A percentile compares a stretch with the other conserved stretches of the same genome.
Conservation (phyloP, 2,113 vertebrate species). For the Labrus mixtus region DNA sequence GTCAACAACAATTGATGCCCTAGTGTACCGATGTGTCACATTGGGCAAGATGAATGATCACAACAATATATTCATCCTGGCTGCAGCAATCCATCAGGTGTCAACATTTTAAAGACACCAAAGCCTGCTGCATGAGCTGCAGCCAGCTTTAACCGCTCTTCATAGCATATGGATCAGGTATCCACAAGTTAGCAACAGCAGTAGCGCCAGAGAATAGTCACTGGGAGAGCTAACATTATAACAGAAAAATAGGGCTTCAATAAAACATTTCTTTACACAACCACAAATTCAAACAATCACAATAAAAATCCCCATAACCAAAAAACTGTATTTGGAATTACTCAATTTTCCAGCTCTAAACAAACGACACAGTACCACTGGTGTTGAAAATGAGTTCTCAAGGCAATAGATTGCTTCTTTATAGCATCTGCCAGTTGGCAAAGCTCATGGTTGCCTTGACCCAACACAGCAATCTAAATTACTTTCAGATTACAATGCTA, state of each 20-base stretch:
- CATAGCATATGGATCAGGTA: conserved; percentile 13
- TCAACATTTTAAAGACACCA: conserved; percentile 38
- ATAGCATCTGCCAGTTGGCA: too few relatives aligned
- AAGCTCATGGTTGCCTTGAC: too few relatives aligned
- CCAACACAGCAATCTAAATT: too few relatives aligned
- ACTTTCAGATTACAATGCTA: too few relatives aligned
- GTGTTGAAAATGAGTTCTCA: too few relatives aligned
- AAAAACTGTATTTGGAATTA: too few relatives aligned
- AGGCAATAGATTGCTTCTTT: too few relatives aligned
- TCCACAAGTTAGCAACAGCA: not conserved
- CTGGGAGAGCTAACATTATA: not conserved
- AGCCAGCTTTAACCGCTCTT: conserved; percentile 2
- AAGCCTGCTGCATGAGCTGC: conserved; percentile 3
- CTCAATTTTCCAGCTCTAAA: too few relatives aligned
- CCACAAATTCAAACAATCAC: too few relatives aligned
- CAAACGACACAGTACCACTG: too few relatives aligned
- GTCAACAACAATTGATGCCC: conserved; percentile 58
- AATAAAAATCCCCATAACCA: too few relatives aligned
- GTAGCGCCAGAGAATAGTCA: not conserved
- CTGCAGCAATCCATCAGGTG: conserved; percentile 76
- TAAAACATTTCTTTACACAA: too few relatives aligned
- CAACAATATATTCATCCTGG: conserved; percentile 75
- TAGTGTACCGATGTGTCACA: conserved; percentile 73
- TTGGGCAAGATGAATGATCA: conserved; percentile 82
- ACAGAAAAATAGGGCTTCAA: not conserved